phyloP scores from a whole-genome alignment of 2,113 vertebrate genomes.

The Rana temporaria region DNA sequence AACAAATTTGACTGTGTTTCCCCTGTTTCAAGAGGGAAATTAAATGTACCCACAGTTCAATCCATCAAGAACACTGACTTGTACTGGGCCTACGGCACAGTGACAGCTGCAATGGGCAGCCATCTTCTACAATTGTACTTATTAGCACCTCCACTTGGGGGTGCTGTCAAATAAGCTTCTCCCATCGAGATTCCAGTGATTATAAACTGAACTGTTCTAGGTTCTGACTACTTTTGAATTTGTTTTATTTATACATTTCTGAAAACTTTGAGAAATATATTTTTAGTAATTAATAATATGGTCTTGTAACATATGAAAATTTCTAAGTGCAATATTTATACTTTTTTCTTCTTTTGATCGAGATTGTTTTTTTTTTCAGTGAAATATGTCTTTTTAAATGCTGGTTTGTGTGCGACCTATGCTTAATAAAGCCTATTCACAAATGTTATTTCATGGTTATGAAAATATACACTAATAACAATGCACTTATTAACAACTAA shows the following conservation, averaged over 20 bases:
- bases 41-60: background rate
- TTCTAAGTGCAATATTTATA: slow-evolving; percentile 88
- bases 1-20: slow-evolving; percentile 23
- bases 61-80: background rate
- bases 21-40: slow-evolving; percentile 9
- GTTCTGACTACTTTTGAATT: slow-evolving; percentile 55
- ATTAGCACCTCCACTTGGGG: slow-evolving; percentile 22
- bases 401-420: slow-evolving; percentile 64
- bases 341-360: slow-evolving; percentile 65
- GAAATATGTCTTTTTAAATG: slow-evolving; percentile 61
- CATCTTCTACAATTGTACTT: slow-evolving; percentile 8
- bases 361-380: slow-evolving; percentile 33
- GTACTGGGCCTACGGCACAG: background rate
- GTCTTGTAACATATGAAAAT: slow-evolving; percentile 72
- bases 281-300: slow-evolving; percentile 64
- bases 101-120: slow-evolving; percentile 10
- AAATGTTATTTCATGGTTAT: slow-evolving; percentile 56
- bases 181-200: slow-evolving; percentile 38
- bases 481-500: too few species aligned
- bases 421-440: slow-evolving; percentile 75
- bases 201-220: slow-evolving; percentile 51
- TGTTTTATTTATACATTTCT: slow-evolving; percentile 70
- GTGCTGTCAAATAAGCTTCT: slow-evolving; percentile 46
- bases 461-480: too few species aligned
- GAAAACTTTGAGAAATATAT: slow-evolving; percentile 46